Percentiles rank a stretch among this genome's conserved stretches.
phyloP scores from a whole-genome alignment of 1,140 invertebrate genomes.

The Sesamia nonagrioides region DNA sequence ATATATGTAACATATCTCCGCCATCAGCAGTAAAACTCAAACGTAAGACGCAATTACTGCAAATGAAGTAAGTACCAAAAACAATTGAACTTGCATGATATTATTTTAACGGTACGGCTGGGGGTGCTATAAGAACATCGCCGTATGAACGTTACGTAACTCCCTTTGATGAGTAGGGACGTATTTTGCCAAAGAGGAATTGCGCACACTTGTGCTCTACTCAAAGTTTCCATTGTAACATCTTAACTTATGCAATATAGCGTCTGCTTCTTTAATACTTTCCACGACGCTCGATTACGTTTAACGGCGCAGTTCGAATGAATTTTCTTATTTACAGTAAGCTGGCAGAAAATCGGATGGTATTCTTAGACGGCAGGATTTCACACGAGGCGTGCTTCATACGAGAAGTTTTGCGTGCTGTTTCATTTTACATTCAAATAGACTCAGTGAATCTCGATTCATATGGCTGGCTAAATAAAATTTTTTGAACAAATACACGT shows the following conservation, averaged over 20 bases:
- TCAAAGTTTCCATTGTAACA: slow-evolving; percentile 86
- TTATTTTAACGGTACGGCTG: slow-evolving; percentile 32
- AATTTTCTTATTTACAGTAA: slow-evolving; percentile 86
- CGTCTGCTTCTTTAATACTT: slow-evolving; percentile 86
- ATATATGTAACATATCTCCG: slow-evolving; percentile 9
- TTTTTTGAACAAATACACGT: slow-evolving; percentile 6
- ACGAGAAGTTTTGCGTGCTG: slow-evolving; percentile 64
- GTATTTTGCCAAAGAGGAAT: slow-evolving; percentile 78
- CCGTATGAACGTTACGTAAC: slow-evolving; percentile 58
- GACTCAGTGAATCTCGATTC: slow-evolving; percentile 26
- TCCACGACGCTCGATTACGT: slow-evolving; percentile 84
- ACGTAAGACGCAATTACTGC: slow-evolving; percentile 26
- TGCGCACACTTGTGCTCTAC: slow-evolving; percentile 79
- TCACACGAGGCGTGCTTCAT: slow-evolving; percentile 77
- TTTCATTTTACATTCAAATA: slow-evolving; percentile 43
- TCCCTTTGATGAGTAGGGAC: slow-evolving; percentile 66
- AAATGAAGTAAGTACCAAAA: slow-evolving; percentile 30
- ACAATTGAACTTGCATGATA: slow-evolving; percentile 43
- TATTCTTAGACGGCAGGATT: slow-evolving; percentile 74
- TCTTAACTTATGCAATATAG: slow-evolving; percentile 86
- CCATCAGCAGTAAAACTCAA: slow-evolving; percentile 7
- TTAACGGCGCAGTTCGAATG: slow-evolving; percentile 81
- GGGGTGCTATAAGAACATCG: slow-evolving; percentile 29
- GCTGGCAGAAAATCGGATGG: slow-evolving; percentile 74
- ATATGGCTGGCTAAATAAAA: neutral